These are phyloP conservation scores for Rattus rattus DNA, from an alignment of 2,113 vertebrate genomes.

Conservation along the genomic window DNA sequence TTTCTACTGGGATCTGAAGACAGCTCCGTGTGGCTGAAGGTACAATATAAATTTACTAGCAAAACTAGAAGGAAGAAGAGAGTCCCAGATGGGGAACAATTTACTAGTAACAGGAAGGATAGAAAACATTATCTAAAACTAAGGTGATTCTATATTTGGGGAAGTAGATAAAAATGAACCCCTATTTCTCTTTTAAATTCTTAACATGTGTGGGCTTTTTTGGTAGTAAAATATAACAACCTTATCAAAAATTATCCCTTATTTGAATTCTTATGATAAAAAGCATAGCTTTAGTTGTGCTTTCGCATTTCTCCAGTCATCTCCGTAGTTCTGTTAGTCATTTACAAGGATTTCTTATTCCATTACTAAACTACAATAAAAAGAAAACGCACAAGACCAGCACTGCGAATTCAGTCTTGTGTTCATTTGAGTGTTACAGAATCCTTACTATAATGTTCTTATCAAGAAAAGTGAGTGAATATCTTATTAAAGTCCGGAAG, in stretches of 20 bases:
- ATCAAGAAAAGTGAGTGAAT: neutral
- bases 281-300: neutral
- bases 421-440: neutral
- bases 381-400: neutral
- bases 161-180: constrained; percentile 31
- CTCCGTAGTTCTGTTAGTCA: neutral
- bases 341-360: neutral
- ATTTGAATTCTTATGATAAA: neutral
- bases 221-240: constrained; percentile 43
- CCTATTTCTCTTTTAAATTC: constrained; percentile 8
- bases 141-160: constrained; percentile 2
- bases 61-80: neutral
- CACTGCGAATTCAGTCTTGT: neutral
- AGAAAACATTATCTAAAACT: neutral
- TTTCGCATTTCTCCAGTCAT: constrained; percentile 25
- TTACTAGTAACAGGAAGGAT: neutral
- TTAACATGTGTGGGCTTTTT: neutral
- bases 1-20: constrained; percentile 33
- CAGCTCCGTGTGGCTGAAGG: neutral
- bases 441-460: neutral
- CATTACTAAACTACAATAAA: neutral
- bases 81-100: neutral
- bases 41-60: neutral
- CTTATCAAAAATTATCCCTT: constrained; percentile 24
- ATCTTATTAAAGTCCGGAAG: neutral